Evolutionary conservation across 2,888 invertebrate genomes (phyloP).

Genomic region (Agrochola circellaris): DNA sequence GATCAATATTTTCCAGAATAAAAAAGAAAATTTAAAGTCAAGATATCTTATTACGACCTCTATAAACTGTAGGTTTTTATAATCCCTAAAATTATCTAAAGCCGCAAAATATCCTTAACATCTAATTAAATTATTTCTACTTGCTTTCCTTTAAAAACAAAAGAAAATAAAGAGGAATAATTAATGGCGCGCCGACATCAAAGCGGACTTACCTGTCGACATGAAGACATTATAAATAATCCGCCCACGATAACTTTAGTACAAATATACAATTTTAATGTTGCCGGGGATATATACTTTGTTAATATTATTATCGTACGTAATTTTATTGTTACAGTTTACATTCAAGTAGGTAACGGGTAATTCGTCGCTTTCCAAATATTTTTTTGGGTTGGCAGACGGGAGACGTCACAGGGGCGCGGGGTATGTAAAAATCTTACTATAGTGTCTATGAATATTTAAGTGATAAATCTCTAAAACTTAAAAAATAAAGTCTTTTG

Average conservation of each 20-base stretch:
- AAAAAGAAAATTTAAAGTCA: neutral
- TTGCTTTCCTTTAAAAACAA: slow-evolving; percentile 33
- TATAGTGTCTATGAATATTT: no score
- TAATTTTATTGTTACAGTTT: neutral
- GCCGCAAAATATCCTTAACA: slow-evolving; percentile 6
- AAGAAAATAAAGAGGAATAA: slow-evolving; percentile 44
- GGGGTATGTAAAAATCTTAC: no score
- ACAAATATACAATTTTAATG: slow-evolving; percentile 26
- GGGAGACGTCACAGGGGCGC: no score
- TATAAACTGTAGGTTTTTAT: neutral
- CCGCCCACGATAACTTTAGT: slow-evolving; percentile 25
- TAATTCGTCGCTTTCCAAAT: no score
- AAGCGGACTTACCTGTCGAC: slow-evolving; percentile 40
- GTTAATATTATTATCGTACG: slow-evolving; percentile 9
- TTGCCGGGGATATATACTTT: slow-evolving; percentile 22
- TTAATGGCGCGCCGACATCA: slow-evolving; percentile 48
- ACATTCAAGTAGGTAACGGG: no score
- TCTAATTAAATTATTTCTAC: slow-evolving; percentile 3
- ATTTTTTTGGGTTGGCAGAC: no score
- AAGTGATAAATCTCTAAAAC: no score
- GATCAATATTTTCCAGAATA: neutral
- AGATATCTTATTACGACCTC: neutral
- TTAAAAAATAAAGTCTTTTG: no score
- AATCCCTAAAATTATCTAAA: slow-evolving; percentile 2
- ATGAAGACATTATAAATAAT: slow-evolving; percentile 42